Percentiles rank a stretch among this genome's conserved stretches.
Evolutionary conservation across 2,797 vertebrate species (phyloP).

Genomic region (Acropternis orthonyx): DNA sequence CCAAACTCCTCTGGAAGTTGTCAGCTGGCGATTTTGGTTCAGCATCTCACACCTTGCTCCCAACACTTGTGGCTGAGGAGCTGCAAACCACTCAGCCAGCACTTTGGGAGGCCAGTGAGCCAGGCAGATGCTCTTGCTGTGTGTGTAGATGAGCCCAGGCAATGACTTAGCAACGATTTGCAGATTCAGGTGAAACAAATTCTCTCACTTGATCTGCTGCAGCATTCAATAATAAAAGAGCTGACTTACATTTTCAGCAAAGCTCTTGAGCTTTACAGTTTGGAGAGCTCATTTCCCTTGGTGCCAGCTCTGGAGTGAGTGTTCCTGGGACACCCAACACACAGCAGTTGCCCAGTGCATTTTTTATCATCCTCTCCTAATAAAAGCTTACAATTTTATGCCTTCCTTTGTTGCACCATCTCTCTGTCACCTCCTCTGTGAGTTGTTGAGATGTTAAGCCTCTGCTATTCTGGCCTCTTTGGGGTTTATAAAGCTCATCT

Average conservation of each 20-base stretch:
- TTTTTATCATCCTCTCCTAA: conserved; percentile 5
- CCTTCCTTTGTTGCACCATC: background rate
- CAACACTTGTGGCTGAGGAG: background rate
- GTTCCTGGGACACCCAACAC: conserved; percentile 3
- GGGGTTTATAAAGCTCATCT: background rate
- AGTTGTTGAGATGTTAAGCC: background rate
- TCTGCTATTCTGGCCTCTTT: background rate
- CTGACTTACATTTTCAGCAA: background rate
- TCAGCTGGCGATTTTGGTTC: background rate
- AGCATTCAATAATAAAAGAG: background rate
- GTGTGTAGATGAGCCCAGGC: background rate
- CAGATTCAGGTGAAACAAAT: conserved; percentile 4
- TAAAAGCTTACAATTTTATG: background rate
- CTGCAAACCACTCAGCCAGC: background rate
- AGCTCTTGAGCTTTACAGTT: background rate
- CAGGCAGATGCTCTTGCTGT: background rate
- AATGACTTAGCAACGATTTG: background rate
- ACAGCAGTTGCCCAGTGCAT: rapidly evolving
- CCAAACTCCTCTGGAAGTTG: background rate
- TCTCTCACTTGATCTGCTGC: background rate
- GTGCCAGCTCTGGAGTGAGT: background rate
- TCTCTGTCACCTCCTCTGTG: background rate
- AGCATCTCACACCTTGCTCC: conserved; percentile 25
- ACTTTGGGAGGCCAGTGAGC: background rate
- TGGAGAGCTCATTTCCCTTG: background rate